phyloP scores from a whole-genome alignment of 2,888 invertebrate species.

The Hybos culiciformis region DNA sequence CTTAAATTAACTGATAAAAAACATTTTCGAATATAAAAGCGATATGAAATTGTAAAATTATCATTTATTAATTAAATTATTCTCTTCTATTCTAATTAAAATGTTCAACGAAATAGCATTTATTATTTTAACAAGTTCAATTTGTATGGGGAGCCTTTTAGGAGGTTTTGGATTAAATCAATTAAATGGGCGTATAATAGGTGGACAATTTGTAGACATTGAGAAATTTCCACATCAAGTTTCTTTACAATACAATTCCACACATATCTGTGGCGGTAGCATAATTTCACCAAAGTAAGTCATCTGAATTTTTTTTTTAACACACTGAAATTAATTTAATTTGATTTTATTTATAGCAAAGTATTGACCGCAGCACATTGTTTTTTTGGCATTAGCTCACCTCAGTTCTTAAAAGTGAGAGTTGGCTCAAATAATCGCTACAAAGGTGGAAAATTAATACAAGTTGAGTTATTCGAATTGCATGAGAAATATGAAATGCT shows the following conservation, averaged over 20 bases:
- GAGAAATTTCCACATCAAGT: conserved; percentile 12
- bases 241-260: conserved; percentile 19
- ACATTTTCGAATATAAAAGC: too few relatives aligned
- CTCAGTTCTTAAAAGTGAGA: neutral
- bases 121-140: too few relatives aligned
- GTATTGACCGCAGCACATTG: conserved; percentile 45
- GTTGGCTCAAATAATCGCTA: conserved; percentile 37
- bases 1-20: too few relatives aligned
- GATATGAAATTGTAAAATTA: too few relatives aligned
- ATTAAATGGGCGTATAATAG: conserved; percentile 15
- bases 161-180: too few relatives aligned
- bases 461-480: conserved; percentile 5
- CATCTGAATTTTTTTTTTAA: too few relatives aligned
- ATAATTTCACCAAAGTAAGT: conserved; percentile 36
- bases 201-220: conserved; percentile 12
- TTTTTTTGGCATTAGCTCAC: conserved; percentile 21
- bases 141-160: too few relatives aligned
- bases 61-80: too few relatives aligned
- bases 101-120: too few relatives aligned
- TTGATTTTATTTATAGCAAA: too few relatives aligned
- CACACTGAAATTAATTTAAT: too few relatives aligned
- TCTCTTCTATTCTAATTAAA: too few relatives aligned
- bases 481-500: conserved; percentile 36
- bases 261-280: conserved; percentile 40
- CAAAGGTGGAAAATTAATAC: conserved; percentile 5